phyloP scores from a whole-genome alignment of 2,113 vertebrate species.

The Nibea albiflora region DNA sequence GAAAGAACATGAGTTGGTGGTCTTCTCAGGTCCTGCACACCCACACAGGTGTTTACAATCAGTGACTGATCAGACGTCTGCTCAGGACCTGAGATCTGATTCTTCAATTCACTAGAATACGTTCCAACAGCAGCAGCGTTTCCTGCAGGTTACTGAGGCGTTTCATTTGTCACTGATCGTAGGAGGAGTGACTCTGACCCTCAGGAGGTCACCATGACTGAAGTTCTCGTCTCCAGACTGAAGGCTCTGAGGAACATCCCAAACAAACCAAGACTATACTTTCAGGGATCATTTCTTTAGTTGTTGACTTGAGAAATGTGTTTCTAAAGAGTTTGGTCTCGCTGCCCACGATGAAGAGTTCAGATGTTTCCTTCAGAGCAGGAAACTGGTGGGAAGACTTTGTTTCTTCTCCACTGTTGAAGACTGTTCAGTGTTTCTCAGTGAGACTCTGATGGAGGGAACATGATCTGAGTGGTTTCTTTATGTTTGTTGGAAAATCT shows the following conservation, averaged over 20 bases:
- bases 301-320: constrained; percentile 52
- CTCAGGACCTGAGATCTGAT: no score
- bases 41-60: no score
- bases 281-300: constrained; percentile 70
- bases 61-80: no score
- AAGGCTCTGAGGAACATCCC: constrained; percentile 1
- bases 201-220: background rate
- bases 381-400: constrained; percentile 47
- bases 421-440: constrained; percentile 42
- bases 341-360: constrained; percentile 48
- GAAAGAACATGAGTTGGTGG: no score
- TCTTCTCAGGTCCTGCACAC: no score
- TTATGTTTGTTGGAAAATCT: no score
- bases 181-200: background rate
- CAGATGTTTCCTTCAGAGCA: constrained; percentile 56
- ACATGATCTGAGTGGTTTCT: constrained; percentile 40
- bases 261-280: constrained; percentile 53
- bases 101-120: no score
- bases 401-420: constrained; percentile 40
- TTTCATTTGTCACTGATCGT: background rate
- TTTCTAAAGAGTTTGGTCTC: constrained; percentile 60
- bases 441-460: constrained; percentile 3
- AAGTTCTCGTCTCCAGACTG: background rate
- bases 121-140: background rate
- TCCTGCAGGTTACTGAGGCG: background rate